phyloP scores from a whole-genome alignment of 2,113 vertebrate genomes.

The Taurulus bubalis region DNA sequence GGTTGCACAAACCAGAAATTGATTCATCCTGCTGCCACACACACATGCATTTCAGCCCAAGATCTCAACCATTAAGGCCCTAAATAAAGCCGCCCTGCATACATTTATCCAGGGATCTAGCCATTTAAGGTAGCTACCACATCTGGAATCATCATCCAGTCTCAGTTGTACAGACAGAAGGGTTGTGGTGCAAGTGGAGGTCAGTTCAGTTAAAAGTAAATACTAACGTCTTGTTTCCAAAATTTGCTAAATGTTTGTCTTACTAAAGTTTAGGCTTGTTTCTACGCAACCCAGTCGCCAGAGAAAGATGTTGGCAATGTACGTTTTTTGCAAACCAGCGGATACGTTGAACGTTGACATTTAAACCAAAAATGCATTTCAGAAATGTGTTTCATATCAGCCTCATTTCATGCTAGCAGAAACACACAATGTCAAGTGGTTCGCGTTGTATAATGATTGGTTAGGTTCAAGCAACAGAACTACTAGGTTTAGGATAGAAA shows the following conservation, averaged over 20 bases:
- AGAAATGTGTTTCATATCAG: background rate
- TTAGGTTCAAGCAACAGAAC: background rate
- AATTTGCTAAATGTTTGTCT: background rate
- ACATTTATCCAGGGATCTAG: slow-evolving; percentile 5
- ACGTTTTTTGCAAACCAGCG: background rate
- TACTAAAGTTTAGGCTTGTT: background rate
- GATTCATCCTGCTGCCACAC: slow-evolving; percentile 12
- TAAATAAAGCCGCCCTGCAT: background rate
- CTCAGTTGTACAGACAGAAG: background rate
- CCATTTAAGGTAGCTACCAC: slow-evolving; percentile 22
- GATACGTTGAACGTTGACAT: background rate
- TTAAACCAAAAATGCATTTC: background rate
- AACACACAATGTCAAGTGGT: background rate
- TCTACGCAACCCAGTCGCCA: background rate
- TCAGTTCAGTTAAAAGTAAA: background rate
- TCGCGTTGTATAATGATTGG: background rate
- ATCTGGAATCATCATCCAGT: background rate
- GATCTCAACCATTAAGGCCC: background rate
- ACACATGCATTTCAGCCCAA: background rate
- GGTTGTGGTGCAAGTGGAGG: background rate
- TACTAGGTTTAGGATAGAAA: background rate
- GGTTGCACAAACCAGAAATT: slow-evolving; percentile 23
- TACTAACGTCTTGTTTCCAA: background rate
- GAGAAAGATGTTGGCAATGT: background rate
- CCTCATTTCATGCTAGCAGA: background rate